Base-by-base conservation (phyloP, 2,113 vertebrate genomes). In the Aspidoscelis tigris region DNA sequence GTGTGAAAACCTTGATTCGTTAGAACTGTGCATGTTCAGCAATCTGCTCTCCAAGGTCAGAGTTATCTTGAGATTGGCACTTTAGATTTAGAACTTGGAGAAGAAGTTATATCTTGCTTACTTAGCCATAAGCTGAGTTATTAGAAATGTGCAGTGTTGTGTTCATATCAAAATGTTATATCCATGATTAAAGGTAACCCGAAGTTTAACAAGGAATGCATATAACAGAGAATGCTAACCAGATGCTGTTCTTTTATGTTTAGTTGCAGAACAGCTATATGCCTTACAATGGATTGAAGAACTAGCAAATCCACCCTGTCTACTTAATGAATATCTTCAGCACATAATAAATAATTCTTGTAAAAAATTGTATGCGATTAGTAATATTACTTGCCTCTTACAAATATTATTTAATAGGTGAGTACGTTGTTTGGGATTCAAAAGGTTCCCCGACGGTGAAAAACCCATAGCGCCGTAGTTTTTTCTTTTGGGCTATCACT, bases 221-320 rank as follows among this genome's bases (percentile, higher is more conserved):
- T 50, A 24, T 53, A 14, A 18, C 44, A 22, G 44, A 74, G 8
- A 81, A 24, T 61, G 26, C 68, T 79, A 55, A 87, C 50, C 24
- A 76, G 74, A 69, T 70, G 2, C 7, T 71, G 73, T 14, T 88
- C 18, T 86, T 2, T 72, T 53, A 71, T 1, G 89, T 90, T 66
- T 93, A 99, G 98, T 96, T 94, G 95, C 97, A 93, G 98, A 99
- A 78, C 90, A 99, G 66, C 92, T 99, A 14, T 99, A 98, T 83
- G 95, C 97, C 0, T 92, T 99, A 86, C 98, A 99, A 92, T 99
- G 99, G 99, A 98, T 97, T 95, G 96, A 97, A 90, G 98, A 99
- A 92, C 88, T 98, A 41, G 96, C 97, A 72, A 94, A 92, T 78
- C 94, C 94, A 22, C 95, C 97, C 12, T 0, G 68, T 2, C 53